These are phyloP conservation scores for Meiosimyza decipiens DNA, from an alignment of 2,888 invertebrate species.

Conservation along the genomic window DNA sequence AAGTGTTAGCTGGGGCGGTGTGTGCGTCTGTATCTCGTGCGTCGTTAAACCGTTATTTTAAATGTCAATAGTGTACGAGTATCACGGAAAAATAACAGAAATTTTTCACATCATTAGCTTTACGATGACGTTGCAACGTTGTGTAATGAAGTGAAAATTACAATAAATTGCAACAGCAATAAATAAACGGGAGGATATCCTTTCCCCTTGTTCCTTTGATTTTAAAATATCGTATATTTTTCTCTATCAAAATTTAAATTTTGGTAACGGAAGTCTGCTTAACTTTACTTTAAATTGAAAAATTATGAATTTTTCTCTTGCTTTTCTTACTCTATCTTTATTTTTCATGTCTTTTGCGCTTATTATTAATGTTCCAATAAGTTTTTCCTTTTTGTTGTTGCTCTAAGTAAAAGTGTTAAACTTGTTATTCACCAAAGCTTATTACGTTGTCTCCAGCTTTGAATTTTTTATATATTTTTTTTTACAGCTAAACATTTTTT, in stretches of 20 bases:
- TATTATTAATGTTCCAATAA: no score
- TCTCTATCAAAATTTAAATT: not conserved
- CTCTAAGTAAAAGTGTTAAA: no score
- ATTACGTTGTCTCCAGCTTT: no score
- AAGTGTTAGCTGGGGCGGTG: not conserved
- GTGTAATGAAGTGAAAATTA: not conserved
- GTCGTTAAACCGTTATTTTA: conserved; percentile 15
- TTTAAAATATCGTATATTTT: not conserved
- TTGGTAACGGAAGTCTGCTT: not conserved
- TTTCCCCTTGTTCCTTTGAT: not conserved
- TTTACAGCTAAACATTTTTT: no score
- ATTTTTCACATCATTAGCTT: conserved; percentile 31
- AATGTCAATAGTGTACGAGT: conserved; percentile 29
- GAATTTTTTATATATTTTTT: no score
- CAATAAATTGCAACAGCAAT: conserved; percentile 9
- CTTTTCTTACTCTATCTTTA: no score
- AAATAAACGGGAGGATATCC: not conserved
- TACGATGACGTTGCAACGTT: not conserved
- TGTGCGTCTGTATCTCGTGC: not conserved
- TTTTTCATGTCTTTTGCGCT: no score
- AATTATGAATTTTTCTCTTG: no score
- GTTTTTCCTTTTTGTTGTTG: no score
- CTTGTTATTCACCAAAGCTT: no score
- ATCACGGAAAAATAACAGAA: conserved; percentile 18
- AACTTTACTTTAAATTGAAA: no score